A percentile compares a stretch with the other conserved stretches of the same genome.
Conservation (phyloP, 2,888 invertebrate genomes). For the Listrodromus nycthemerus region DNA sequence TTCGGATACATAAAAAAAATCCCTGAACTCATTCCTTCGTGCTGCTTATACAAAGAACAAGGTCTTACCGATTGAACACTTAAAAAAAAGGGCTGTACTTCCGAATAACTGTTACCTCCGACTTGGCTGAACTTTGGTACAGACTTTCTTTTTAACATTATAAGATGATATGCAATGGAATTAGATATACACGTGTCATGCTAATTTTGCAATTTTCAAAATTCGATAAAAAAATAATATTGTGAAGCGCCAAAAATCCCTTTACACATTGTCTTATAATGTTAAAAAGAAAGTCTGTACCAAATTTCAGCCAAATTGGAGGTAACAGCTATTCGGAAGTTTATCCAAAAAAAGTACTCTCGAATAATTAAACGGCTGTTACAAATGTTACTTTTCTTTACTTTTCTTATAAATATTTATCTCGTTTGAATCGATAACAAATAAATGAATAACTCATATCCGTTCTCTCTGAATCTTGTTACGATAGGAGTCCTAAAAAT, state of each 20-base stretch:
- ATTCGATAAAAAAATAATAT: too few species aligned
- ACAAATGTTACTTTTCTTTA: not conserved
- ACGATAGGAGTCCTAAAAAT: not conserved
- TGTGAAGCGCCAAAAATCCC: too few species aligned
- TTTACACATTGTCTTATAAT: too few species aligned
- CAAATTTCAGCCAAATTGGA: too few species aligned
- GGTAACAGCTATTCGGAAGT: too few species aligned
- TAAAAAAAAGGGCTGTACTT: not conserved
- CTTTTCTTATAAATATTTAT: not conserved
- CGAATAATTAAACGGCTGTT: not conserved
- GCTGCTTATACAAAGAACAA: not conserved
- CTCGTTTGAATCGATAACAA: not conserved
- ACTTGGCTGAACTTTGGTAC: too few species aligned
- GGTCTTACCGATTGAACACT: not conserved
- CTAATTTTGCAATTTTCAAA: too few species aligned
- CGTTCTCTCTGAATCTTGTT: not conserved
- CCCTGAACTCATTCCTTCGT: conserved; percentile 12
- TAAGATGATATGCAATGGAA: too few species aligned
- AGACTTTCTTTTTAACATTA: too few species aligned
- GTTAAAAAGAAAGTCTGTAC: too few species aligned
- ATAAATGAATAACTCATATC: not conserved
- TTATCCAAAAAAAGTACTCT: not conserved
- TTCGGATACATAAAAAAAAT: not conserved
- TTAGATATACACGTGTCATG: too few species aligned
- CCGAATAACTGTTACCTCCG: too few species aligned